Evolutionary conservation across 2,888 invertebrate genomes (phyloP), one percentile per base, ranked within the genome.

Genomic region (Sesamia inferens): DNA sequence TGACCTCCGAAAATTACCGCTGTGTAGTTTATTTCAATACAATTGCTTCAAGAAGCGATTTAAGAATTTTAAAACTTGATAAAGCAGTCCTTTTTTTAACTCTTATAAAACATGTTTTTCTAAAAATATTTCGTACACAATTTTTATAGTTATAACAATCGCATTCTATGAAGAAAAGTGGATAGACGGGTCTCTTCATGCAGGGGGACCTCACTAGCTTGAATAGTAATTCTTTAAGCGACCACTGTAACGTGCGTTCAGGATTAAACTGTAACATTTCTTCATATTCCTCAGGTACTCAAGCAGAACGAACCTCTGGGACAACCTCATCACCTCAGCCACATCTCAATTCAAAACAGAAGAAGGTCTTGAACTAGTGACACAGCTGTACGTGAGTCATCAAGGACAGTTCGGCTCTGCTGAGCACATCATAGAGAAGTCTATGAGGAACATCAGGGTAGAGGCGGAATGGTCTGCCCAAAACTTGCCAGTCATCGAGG

Each of bases 401-500:
- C 96, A 97, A 83, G 97, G 97, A 1, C 97, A 98, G 85, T 98
- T 98, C 82, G 98, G 97, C 0, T 97, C 97, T 7, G 98, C 98
- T 0, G 97, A 98, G 79, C 97, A 97, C 82, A 97, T 98, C 22
- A 97, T 98, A 19, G 97, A 97, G 87, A 97, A 97, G 83, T 97
- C 98, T 0, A 92, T 98, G 87, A 97, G 97, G 85, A 98, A 97
- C 79, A 98, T 98, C 61, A 97, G 97, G 83, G 97, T 97, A 86
- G 98, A 98, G 88, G 97, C 97, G 0, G 97, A 97, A 87, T 98
- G 98, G 98, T 97, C 97, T 54, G 97, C 97, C 68, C 97, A 97
- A 69, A 98, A 98, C 89, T 91, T 98, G 7, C 98, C 98, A 0
- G 97, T 97, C 0, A 98, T 98, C 58, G 97, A 97, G 78, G 93